Evolutionary conservation across 2,113 vertebrate species (phyloP).

Genomic region (Acanthochromis polyacanthus): DNA sequence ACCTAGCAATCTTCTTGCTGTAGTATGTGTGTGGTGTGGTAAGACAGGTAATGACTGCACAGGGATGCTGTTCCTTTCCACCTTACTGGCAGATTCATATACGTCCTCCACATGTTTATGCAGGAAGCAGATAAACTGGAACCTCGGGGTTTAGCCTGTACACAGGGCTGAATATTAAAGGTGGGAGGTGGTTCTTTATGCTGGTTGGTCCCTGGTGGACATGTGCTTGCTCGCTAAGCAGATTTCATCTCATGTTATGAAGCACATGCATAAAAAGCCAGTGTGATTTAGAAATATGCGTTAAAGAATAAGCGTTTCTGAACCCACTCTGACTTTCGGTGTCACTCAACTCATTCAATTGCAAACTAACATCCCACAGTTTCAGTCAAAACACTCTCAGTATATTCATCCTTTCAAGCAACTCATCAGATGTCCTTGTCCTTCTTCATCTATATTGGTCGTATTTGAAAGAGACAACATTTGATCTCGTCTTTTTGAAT

Average conservation of each 20-base stretch:
- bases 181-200: conserved; percentile 14
- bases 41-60: conserved; percentile 12
- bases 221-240: neutral
- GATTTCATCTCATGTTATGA: conserved; percentile 10
- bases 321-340: no score
- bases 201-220: neutral
- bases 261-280: neutral
- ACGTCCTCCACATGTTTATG: neutral
- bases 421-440: no score
- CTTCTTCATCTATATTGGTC: no score
- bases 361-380: no score
- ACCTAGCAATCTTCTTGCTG: neutral
- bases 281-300: neutral
- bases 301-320: neutral
- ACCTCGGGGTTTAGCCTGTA: conserved; percentile 11
- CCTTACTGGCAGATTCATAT: neutral
- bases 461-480: no score
- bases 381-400: no score
- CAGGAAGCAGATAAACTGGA: conserved; percentile 23
- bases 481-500: no score
- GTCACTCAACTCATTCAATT: no score
- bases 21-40: neutral
- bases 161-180: conserved; percentile 38
- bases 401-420: no score
- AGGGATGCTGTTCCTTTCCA: neutral